phyloP scores from a whole-genome alignment of 2,113 vertebrate species.

The Azemiops feae region DNA sequence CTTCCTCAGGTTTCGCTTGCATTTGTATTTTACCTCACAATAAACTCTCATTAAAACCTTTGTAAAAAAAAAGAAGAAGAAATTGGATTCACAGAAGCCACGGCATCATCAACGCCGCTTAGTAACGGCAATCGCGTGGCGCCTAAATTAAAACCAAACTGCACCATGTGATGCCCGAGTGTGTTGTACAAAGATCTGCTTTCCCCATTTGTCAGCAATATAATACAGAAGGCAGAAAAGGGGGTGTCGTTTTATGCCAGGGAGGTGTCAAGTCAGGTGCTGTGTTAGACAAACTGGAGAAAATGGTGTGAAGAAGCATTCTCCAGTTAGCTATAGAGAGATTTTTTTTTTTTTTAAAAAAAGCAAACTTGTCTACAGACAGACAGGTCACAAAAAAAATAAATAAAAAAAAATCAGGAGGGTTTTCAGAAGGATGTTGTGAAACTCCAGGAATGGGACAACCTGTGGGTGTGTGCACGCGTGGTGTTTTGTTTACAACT shows the following conservation, averaged over 20 bases:
- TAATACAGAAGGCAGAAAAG: background rate
- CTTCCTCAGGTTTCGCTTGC: no score
- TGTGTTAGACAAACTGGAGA: background rate
- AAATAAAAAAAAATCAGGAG: background rate
- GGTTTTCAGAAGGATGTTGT: background rate
- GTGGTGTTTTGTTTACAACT: background rate
- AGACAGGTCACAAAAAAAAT: background rate
- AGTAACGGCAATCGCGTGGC: background rate
- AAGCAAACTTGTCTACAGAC: background rate
- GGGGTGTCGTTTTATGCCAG: background rate
- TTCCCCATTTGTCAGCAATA: background rate
- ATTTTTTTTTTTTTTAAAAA: background rate
- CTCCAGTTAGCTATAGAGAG: background rate
- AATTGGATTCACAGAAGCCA: background rate
- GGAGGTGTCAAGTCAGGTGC: background rate
- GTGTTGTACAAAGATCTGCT: background rate
- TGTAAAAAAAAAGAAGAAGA: background rate
- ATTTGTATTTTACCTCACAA: background rate
- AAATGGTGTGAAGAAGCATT: background rate
- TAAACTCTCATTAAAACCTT: background rate
- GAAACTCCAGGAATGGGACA: background rate
- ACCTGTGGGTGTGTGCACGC: background rate
- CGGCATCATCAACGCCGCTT: background rate
- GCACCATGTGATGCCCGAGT: background rate
- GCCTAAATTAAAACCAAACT: background rate